Evolutionary conservation across 2,888 invertebrate species (phyloP), one percentile per base, ranked within the genome.

Genomic region (Drosophila parthenogenetica): DNA sequence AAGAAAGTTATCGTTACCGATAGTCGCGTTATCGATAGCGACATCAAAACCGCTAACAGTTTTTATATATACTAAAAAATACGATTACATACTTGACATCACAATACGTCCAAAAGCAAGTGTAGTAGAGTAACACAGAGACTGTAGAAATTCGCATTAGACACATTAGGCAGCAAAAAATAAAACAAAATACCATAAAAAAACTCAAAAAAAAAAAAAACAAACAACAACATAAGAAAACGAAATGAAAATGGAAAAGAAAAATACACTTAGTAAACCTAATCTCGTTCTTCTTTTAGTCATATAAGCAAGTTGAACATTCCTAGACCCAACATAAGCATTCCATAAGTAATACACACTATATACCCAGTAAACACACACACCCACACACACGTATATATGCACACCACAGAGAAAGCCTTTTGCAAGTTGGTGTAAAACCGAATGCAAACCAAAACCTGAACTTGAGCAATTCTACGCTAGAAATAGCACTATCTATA

Each of bases 71-170:
- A 61, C 35, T 42, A 58, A 51, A 16, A 22, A 64, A 68, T 72
- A 76, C 75, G 75, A 79, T 76, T 69, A 84, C 83, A 82, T 84
- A 81, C 78, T 79, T 79, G 78, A 88, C 89, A 90, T 90, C 90
- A 87, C 89, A 87, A 89, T 89, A 89, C 90, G 90, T 90, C 90
- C 90, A 90, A 82, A 83, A 71, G 84, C 75, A 84, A 85, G 83
- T 79, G 81, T 83, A 86, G 83, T 82, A 87, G 84, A 83, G 83
- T 82, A 84, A 85, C 86, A 86, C 84, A 84, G 84, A 86, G 86
- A 86, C 84, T 84, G 84, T 86, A 85, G 84, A 85, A 85, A 77
- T 81, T 86, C 86, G 84, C 84, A 84, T 84, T 85, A 86, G 83
- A 79, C 76, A 80, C 77, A 54, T 73, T 75, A 76, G 76, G 62